Base-by-base conservation (phyloP, 2,797 vertebrate genomes). In the Enteromius treurensis region DNA sequence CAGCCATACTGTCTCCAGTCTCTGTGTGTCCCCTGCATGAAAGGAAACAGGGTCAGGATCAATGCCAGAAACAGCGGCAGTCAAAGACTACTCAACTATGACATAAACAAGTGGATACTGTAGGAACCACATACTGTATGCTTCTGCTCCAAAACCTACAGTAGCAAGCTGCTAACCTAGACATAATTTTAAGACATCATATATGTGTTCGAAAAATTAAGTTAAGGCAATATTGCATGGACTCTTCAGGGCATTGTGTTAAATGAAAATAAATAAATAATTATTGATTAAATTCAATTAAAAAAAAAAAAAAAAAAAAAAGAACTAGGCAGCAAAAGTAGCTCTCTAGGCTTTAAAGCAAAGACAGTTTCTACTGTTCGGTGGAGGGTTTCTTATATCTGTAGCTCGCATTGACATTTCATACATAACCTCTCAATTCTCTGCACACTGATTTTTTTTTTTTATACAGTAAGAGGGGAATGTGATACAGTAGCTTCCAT, bases 1-100 rank as follows among this genome's bases (percentile, higher is more conserved):
- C 69, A 99, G 91, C 98, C 98, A 99, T 85, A 99, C 97, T 0
- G 97, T 99, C 94, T 99, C 97, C 92, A 99, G 90, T 69, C 97
- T 97, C 92, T 98, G 96, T 0, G 97, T 99, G 88, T 99, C 98
- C 21, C 98, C 98, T 99, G 92, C 76, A 71, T 78, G 67, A 78
- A 70, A 71, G 73, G 65, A 83, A 83, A 83, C 37, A 58, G 81
- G 83, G 65, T 70, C 60, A 82, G 67, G 75, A 82, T 80, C 15
- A 74, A 23, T 80, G 49, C 26, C 80, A 83, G 79, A 76, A 64
- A 77, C 55, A 71, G 68, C 19, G 42, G 74, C 65, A 60, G 74
- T 32, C 51, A 77, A 51, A 83, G 51, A 42, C 75, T 62, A 62
- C 21, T 78, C 40, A 40, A 62, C 53, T 60, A 78, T 49, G 65